Conservation (phyloP, 2,797 vertebrate species). For the Alcedo atthis region DNA sequence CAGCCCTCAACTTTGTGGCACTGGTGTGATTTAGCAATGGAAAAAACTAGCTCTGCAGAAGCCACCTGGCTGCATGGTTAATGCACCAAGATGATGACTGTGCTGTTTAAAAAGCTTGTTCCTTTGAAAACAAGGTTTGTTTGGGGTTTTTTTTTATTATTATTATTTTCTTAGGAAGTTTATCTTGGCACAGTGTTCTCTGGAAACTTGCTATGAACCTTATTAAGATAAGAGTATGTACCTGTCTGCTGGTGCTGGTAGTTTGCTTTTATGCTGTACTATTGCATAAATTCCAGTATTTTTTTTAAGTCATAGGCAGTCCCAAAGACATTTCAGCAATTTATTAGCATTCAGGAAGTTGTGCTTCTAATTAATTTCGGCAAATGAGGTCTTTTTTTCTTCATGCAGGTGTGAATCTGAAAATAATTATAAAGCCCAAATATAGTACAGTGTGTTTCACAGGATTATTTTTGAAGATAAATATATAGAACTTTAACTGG, state of each 20-base stretch:
- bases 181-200: conserved; percentile 68
- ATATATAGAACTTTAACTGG: neutral
- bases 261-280: neutral
- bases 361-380: neutral
- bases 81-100: neutral
- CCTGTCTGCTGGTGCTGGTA: conserved; percentile 10
- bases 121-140: conserved; percentile 5
- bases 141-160: neutral
- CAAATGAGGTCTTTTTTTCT: neutral
- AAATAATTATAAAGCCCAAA: neutral
- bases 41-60: neutral
- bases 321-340: neutral
- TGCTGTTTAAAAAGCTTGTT: neutral
- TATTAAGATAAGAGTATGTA: conserved; percentile 41
- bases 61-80: neutral
- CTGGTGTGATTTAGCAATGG: conserved; percentile 4
- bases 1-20: neutral
- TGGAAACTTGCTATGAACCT: conserved; percentile 51
- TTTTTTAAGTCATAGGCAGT: neutral
- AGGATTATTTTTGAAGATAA: neutral
- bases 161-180: conserved; percentile 74
- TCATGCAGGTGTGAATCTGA: neutral
- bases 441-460: neutral
- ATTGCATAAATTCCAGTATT: neutral
- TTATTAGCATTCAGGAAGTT: neutral